Conservation (phyloP, 2,113 vertebrate species). For the Ictalurus furcatus region DNA sequence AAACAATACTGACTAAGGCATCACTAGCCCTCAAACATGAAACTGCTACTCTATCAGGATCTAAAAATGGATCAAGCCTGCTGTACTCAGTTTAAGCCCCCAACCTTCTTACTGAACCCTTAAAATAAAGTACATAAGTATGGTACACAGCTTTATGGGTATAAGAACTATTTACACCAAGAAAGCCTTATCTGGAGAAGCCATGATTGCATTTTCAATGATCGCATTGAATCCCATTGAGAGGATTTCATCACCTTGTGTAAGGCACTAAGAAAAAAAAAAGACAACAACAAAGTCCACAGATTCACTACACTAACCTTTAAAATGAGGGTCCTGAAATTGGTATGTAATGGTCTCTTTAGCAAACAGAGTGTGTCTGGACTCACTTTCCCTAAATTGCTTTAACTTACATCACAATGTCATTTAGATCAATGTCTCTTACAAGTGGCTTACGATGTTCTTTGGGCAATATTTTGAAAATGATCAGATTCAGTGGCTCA, state of each 20-base stretch:
- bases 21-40: neutral
- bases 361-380: neutral
- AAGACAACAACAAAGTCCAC: neutral
- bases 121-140: neutral
- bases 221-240: neutral
- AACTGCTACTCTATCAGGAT: neutral
- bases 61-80: neutral
- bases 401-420: conserved; percentile 12
- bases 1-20: neutral
- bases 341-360: neutral
- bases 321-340: neutral
- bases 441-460: conserved; percentile 1
- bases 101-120: neutral
- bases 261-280: neutral
- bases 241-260: conserved; percentile 2
- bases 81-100: neutral
- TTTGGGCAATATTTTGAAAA: conserved; percentile 13
- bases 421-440: conserved; percentile 14
- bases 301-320: conserved; percentile 11
- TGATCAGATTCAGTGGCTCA: neutral
- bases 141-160: neutral
- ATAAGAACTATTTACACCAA: neutral
- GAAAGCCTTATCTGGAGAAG: neutral
- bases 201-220: conserved; percentile 5
- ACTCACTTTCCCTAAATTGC: neutral